These are phyloP conservation scores for Luperina testacea DNA, from an alignment of 2,888 invertebrate genomes.

Conservation along the genomic window DNA sequence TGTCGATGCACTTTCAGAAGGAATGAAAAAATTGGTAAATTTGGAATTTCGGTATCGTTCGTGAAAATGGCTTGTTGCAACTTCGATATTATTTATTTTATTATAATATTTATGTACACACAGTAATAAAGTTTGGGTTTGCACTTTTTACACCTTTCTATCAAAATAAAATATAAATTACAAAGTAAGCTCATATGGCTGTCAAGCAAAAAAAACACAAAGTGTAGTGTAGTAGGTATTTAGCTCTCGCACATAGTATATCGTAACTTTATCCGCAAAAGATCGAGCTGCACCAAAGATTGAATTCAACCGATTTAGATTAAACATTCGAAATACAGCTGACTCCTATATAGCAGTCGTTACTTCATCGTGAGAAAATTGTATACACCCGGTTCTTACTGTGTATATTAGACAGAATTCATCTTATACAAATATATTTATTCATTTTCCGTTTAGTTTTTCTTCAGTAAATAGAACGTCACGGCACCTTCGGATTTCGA, in stretches of 20 bases:
- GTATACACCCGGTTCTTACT: not conserved
- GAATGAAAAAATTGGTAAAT: not conserved
- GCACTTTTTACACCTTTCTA: not conserved
- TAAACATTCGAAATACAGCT: not conserved
- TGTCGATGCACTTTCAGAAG: slow-evolving; percentile 5
- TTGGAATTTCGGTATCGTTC: not conserved
- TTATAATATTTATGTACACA: not conserved
- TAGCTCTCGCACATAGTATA: not conserved
- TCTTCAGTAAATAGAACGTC: not conserved
- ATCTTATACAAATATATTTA: not conserved
- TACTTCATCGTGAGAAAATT: not conserved
- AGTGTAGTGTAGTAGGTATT: not conserved
- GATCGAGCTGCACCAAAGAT: not conserved
- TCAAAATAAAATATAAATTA: not conserved
- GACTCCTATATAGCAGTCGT: not conserved
- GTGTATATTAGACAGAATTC: not conserved
- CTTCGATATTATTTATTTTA: not conserved
- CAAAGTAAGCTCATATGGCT: not conserved
- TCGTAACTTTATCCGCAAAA: not conserved
- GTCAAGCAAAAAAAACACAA: not conserved
- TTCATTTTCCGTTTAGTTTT: not conserved
- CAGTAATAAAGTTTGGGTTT: not conserved
- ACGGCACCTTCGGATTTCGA: too few relatives aligned
- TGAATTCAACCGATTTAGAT: not conserved
- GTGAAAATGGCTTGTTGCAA: not conserved